phyloP scores from a whole-genome alignment of 2,888 invertebrate genomes.

The Phortica magna region DNA sequence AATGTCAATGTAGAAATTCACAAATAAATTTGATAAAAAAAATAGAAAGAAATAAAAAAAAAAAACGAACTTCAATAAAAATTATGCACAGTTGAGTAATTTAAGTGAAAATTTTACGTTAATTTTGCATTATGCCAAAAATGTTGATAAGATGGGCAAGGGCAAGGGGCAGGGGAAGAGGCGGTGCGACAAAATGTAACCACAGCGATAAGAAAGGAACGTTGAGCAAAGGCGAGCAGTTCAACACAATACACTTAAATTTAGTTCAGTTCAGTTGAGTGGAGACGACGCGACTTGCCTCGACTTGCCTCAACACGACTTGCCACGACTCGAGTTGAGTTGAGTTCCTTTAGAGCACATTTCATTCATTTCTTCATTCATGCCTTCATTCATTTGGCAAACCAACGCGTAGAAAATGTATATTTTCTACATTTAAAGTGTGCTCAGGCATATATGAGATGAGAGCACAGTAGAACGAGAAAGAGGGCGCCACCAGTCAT shows the following conservation, averaged over 20 bases:
- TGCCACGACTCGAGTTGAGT: conserved; percentile 34
- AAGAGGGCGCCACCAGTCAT: not conserved
- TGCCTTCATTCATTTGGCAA: conserved; percentile 17
- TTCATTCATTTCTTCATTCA: not conserved
- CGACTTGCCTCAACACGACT: not conserved
- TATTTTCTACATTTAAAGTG: conserved; percentile 70
- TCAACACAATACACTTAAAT: conserved; percentile 18
- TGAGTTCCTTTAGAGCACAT: conserved; percentile 53
- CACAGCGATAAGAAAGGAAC: conserved; percentile 61
- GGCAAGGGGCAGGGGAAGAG: not conserved
- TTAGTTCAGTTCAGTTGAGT: conserved; percentile 45
- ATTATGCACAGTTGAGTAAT: conserved; percentile 73
- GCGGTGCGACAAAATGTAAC: conserved; percentile 18
- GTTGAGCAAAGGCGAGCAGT: not conserved
- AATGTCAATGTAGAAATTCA: conserved; percentile 2
- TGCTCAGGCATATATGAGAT: conserved; percentile 5
- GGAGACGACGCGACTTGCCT: not conserved
- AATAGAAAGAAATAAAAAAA: not conserved
- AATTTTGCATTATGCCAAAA: conserved; percentile 50
- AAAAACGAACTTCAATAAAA: conserved; percentile 50
- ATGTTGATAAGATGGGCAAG: not conserved
- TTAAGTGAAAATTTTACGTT: conserved; percentile 69
- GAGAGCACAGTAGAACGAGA: not conserved
- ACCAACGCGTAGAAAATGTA: conserved; percentile 66
- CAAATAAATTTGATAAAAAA: not conserved